Percentiles rank a stretch among this genome's conserved stretches.
Conservation (phyloP, 1,140 invertebrate species). For the Papilio aristodemus region DNA sequence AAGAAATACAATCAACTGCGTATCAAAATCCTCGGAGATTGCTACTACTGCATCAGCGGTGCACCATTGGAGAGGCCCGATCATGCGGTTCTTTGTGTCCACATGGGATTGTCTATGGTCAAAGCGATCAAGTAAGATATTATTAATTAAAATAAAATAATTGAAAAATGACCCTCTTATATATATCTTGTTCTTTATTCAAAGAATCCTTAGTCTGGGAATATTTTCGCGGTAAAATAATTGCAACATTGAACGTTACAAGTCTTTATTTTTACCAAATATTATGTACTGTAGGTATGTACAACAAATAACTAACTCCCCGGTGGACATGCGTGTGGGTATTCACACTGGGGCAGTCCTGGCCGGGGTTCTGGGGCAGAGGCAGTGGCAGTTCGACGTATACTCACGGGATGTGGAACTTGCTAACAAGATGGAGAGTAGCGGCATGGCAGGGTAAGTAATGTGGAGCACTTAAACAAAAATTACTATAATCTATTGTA, state of each 20-base stretch:
- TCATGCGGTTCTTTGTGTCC: slow-evolving; percentile 95
- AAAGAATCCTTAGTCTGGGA: no score
- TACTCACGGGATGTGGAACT: slow-evolving; percentile 98
- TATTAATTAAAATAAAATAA: not conserved
- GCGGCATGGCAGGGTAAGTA: slow-evolving; percentile 95
- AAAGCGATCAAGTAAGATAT: slow-evolving; percentile 94
- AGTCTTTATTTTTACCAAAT: slow-evolving; percentile 10
- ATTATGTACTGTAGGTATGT: slow-evolving; percentile 85
- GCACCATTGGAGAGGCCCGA: slow-evolving; percentile 93
- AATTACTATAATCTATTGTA: no score
- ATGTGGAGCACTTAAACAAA: no score
- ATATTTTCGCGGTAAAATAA: no score
- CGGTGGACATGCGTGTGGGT: slow-evolving; percentile 98
- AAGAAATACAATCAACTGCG: slow-evolving; percentile 96
- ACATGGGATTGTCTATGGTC: slow-evolving; percentile 98
- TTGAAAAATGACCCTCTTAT: not conserved
- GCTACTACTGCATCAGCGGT: slow-evolving; percentile 97
- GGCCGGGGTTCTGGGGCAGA: slow-evolving; percentile 96
- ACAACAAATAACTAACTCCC: slow-evolving; percentile 96
- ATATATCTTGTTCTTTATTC: no score
- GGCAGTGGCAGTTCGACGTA: slow-evolving; percentile 99
- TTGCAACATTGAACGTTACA: no score
- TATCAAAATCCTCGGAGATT: slow-evolving; percentile 97
- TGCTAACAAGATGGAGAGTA: slow-evolving; percentile 99
- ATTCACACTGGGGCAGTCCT: slow-evolving; percentile 98